These are phyloP conservation scores for Caenorhabditis imperialis DNA, from an alignment of 2,888 invertebrate species.

Conservation along the genomic window DNA sequence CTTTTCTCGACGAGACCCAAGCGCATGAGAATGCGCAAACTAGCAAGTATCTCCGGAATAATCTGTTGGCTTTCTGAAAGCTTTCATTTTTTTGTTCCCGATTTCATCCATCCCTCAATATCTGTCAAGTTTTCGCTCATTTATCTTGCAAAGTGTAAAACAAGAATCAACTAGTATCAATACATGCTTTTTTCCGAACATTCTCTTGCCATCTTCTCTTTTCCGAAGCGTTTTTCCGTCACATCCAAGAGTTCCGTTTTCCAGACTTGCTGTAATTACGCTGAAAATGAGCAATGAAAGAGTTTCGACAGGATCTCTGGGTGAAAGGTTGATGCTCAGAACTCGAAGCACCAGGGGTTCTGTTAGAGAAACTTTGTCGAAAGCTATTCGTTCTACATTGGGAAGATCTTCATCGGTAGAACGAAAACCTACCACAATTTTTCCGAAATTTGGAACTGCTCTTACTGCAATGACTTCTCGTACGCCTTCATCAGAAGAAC, in stretches of 20 bases:
- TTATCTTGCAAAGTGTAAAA: constrained; percentile 42
- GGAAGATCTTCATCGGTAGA: constrained; percentile 50
- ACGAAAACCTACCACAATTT: constrained; percentile 25
- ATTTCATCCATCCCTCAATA: constrained; percentile 5
- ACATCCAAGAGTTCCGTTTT: neutral
- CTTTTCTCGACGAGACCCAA: neutral
- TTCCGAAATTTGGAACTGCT: constrained; percentile 45
- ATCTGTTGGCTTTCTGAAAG: neutral
- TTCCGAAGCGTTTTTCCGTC: constrained; percentile 3
- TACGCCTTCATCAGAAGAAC: constrained; percentile 30
- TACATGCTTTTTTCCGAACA: constrained; percentile 21
- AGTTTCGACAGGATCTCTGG: constrained; percentile 58
- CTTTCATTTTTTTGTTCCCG: no score
- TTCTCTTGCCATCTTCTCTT: constrained; percentile 21
- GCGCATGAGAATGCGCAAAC: constrained; percentile 2
- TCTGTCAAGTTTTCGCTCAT: constrained; percentile 37
- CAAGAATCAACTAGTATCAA: constrained; percentile 37
- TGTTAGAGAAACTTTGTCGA: constrained; percentile 55
- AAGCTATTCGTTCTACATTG: constrained; percentile 56
- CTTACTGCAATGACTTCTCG: constrained; percentile 34
- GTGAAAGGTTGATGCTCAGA: constrained; percentile 57
- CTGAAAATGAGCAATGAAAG: constrained; percentile 49
- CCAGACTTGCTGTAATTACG: constrained; percentile 29
- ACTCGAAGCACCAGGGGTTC: constrained; percentile 51
- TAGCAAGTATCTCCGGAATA: constrained; percentile 1